Evolutionary conservation across 2,888 invertebrate species (phyloP).

Genomic region (Calephelis perditalis): DNA sequence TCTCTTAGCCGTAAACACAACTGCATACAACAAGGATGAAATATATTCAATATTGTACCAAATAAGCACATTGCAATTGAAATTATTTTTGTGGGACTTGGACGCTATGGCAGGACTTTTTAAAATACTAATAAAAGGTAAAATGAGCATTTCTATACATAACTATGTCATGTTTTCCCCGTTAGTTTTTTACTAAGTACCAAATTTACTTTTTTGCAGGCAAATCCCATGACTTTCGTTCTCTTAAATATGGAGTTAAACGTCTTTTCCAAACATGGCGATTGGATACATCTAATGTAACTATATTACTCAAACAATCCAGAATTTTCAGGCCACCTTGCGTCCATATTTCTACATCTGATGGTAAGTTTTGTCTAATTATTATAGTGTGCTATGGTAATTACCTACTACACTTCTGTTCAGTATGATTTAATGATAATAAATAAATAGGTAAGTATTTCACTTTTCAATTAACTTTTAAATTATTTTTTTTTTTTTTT

Average conservation of each 20-base stretch:
- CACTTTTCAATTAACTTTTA: too few relatives aligned
- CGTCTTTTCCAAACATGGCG: constrained; percentile 39
- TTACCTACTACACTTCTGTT: too few relatives aligned
- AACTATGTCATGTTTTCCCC: too few relatives aligned
- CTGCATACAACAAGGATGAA: constrained; percentile 38
- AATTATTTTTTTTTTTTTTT: too few relatives aligned
- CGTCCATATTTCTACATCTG: constrained; percentile 23
- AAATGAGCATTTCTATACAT: too few relatives aligned
- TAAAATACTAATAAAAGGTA: too few relatives aligned
- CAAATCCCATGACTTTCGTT: constrained; percentile 30
- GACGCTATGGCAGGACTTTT: constrained; percentile 27
- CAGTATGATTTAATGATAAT: too few relatives aligned
- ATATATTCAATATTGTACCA: constrained; percentile 44
- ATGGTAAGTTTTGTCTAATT: constrained; percentile 19
- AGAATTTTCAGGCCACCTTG: constrained; percentile 54
- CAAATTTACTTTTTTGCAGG: too few relatives aligned
- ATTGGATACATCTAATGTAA: constrained; percentile 38
- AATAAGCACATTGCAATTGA: constrained; percentile 43
- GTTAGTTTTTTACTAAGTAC: too few relatives aligned
- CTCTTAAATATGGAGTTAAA: constrained; percentile 31
- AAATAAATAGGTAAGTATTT: too few relatives aligned
- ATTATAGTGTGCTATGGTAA: too few relatives aligned
- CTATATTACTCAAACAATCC: constrained; percentile 39
- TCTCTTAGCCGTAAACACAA: constrained; percentile 38
- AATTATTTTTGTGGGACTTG: constrained; percentile 53